Percentiles rank a stretch among this genome's conserved stretches.
Evolutionary conservation across 2,888 invertebrate species (phyloP).

Genomic region (Drosophila melanocephala): DNA sequence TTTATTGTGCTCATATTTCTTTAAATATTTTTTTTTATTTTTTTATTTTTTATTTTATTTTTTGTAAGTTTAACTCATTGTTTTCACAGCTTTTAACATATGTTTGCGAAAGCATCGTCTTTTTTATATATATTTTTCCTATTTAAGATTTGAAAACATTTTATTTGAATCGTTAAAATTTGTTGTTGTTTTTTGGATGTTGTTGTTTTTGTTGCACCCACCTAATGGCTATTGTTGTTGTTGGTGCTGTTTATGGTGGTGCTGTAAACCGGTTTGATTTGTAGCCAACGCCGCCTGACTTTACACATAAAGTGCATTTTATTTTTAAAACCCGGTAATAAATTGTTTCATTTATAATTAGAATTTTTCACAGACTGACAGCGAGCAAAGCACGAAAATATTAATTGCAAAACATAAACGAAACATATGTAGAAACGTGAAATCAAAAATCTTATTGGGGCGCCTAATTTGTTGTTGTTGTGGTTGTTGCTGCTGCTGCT

Average conservation of each 20-base stretch:
- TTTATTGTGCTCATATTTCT: background rate
- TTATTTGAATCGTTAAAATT: conserved; percentile 22
- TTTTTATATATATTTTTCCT: conserved; percentile 5
- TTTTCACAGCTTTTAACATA: conserved; percentile 62
- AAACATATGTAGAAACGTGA: conserved; percentile 16
- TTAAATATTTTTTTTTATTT: background rate
- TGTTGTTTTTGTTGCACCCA: conserved; percentile 43
- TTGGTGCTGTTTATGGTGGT: conserved; percentile 21
- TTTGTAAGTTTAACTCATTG: conserved; percentile 36
- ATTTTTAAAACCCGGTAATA: conserved; percentile 80
- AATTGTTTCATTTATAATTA: conserved; percentile 81
- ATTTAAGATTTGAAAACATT: conserved; percentile 12
- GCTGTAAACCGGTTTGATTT: conserved; percentile 62
- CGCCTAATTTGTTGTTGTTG: conserved; percentile 21
- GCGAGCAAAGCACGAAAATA: conserved; percentile 33
- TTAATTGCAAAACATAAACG: conserved; percentile 23
- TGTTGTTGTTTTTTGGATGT: conserved; percentile 10
- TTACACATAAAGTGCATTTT: conserved; percentile 73
- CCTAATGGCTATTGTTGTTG: conserved; percentile 24
- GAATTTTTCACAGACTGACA: conserved; percentile 73
- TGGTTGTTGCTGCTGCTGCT: conserved; percentile 42
- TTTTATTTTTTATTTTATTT: conserved; percentile 21
- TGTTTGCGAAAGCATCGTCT: conserved; percentile 38
- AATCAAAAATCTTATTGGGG: conserved; percentile 36
- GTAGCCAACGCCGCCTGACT: conserved; percentile 48